phyloP scores from a whole-genome alignment of 2,888 invertebrate species.

The Lithophane ornitopus region DNA sequence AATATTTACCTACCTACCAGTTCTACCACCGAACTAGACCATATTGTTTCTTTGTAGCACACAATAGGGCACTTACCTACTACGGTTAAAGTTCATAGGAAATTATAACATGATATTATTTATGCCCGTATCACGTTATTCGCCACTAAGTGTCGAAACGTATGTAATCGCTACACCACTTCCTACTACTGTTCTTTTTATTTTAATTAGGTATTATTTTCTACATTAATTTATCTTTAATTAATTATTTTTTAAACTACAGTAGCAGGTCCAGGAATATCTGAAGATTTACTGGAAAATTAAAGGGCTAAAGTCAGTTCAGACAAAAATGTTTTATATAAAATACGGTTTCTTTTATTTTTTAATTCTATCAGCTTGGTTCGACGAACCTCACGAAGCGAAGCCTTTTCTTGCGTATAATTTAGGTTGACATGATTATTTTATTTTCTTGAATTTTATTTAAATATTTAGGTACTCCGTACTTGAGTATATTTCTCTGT shows the following conservation, averaged over 20 bases:
- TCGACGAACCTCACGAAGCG: slow-evolving; percentile 9
- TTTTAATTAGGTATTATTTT: background rate
- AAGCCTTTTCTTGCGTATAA: slow-evolving; percentile 18
- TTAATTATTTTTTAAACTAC: background rate
- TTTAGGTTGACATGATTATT: slow-evolving; percentile 37
- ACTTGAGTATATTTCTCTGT: background rate
- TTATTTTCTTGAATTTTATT: background rate
- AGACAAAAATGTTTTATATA: background rate
- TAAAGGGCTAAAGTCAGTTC: background rate
- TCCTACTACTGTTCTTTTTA: slow-evolving; percentile 13
- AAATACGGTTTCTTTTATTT: slow-evolving; percentile 1
- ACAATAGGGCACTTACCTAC: slow-evolving; percentile 48
- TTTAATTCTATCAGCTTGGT: slow-evolving; percentile 5
- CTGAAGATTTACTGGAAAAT: background rate
- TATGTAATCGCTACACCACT: slow-evolving; percentile 26
- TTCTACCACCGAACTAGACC: slow-evolving; percentile 60
- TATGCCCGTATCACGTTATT: slow-evolving; percentile 14
- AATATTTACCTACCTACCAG: slow-evolving; percentile 69
- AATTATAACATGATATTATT: slow-evolving; percentile 29
- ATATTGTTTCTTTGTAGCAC: slow-evolving; percentile 57
- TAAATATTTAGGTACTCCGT: background rate
- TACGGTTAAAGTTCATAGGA: slow-evolving; percentile 47
- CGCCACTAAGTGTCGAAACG: slow-evolving; percentile 4
- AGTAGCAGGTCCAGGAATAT: background rate
- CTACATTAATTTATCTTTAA: background rate